Conservation (phyloP, 2,797 vertebrate genomes). For the Oreochromis grahami region DNA sequence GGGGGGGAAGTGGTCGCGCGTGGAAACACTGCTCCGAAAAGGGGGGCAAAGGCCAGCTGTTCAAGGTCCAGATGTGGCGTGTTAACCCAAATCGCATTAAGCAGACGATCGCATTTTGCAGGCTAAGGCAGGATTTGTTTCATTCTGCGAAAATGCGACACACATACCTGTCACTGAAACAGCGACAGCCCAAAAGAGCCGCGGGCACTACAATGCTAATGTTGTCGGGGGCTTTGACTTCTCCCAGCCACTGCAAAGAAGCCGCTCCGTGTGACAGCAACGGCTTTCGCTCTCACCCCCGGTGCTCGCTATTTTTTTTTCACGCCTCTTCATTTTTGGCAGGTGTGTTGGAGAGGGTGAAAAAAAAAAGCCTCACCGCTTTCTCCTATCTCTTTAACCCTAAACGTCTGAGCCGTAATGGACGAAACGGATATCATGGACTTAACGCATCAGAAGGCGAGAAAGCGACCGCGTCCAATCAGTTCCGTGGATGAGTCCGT, state of each 20-base stretch:
- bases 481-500: constrained; percentile 68
- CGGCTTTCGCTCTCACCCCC: constrained; percentile 43
- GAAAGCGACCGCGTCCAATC: constrained; percentile 75
- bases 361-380: background rate
- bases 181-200: constrained; percentile 74
- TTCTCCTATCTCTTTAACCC: constrained; percentile 12
- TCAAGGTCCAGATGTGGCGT: constrained; percentile 37
- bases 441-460: constrained; percentile 75
- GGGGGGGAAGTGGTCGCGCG: background rate
- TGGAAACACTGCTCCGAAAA: constrained; percentile 15
- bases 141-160: constrained; percentile 62
- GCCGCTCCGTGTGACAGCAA: constrained; percentile 66
- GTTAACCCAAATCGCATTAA: background rate
- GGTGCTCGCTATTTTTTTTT: constrained; percentile 1
- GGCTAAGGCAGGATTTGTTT: constrained; percentile 13
- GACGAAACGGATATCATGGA: constrained; percentile 79
- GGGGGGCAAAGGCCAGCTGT: constrained; percentile 45
- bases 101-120: background rate
- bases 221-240: constrained; percentile 78
- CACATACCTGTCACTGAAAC: constrained; percentile 66
- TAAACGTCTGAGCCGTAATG: constrained; percentile 67
- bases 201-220: constrained; percentile 71
- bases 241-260: constrained; percentile 72
- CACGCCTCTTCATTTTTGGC: constrained; percentile 30
- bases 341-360: constrained; percentile 4